These are phyloP conservation scores for Apodemus speciosus DNA, from an alignment of 2,113 vertebrate genomes.

Conservation along the genomic window DNA sequence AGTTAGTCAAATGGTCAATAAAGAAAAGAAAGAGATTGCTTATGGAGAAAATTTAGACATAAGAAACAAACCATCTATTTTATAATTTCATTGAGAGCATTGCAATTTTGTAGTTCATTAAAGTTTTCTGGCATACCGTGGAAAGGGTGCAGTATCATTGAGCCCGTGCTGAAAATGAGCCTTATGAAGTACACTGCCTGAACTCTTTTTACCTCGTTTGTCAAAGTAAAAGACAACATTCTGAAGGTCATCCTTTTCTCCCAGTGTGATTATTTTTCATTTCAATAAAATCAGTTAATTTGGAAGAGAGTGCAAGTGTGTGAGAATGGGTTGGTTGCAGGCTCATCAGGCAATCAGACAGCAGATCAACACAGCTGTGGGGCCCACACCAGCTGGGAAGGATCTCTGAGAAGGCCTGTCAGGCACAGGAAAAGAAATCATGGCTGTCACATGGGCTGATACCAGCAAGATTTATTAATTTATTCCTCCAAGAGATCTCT, in stretches of 20 bases:
- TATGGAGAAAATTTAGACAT: background rate
- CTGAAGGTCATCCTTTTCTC: slow-evolving; percentile 67
- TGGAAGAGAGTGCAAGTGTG: slow-evolving; percentile 59
- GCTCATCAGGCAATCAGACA: slow-evolving; percentile 74
- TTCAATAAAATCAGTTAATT: slow-evolving; percentile 73
- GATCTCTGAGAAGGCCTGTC: background rate
- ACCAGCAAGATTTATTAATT: slow-evolving; percentile 57
- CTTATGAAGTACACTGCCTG: background rate
- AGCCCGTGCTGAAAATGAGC: background rate
- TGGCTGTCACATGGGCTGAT: background rate
- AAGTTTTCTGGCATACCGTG: background rate
- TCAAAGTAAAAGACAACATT: slow-evolving; percentile 28
- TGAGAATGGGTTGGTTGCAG: slow-evolving; percentile 50
- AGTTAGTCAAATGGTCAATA: background rate
- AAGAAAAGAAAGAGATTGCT: background rate
- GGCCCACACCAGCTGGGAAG: slow-evolving; percentile 7
- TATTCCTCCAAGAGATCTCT: slow-evolving; percentile 54
- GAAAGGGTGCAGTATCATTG: background rate
- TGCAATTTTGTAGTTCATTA: background rate
- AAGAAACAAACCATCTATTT: background rate
- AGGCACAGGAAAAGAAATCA: slow-evolving; percentile 28
- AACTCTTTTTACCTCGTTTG: slow-evolving; percentile 25
- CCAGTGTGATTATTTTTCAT: slow-evolving; percentile 69
- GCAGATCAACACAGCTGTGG: slow-evolving; percentile 72
- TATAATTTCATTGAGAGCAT: background rate